Percentiles rank a stretch among this genome's conserved stretches.
phyloP scores from a whole-genome alignment of 2,888 invertebrate species.

The Diogma glabrata region DNA sequence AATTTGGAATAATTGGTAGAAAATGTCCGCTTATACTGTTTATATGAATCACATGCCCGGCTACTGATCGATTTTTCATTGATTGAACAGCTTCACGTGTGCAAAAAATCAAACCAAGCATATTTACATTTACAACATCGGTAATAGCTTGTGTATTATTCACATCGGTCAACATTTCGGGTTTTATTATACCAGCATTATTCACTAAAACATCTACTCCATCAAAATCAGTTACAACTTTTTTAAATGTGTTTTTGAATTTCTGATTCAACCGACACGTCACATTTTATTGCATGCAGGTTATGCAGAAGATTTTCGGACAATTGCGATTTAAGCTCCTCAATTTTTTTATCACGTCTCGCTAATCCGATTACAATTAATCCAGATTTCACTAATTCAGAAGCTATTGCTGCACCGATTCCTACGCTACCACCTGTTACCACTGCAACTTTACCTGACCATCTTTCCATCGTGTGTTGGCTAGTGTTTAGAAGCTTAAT shows the following conservation, averaged over 20 bases:
- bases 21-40: slow-evolving; percentile 38
- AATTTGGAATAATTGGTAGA: slow-evolving; percentile 26
- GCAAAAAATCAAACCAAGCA: slow-evolving; percentile 35
- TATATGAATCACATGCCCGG: slow-evolving; percentile 38
- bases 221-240: slow-evolving; percentile 38
- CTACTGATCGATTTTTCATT: slow-evolving; percentile 35
- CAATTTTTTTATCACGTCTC: slow-evolving; percentile 35
- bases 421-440: slow-evolving; percentile 51
- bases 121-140: slow-evolving; percentile 35
- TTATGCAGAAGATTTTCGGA: slow-evolving; percentile 13
- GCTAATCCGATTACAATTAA: slow-evolving; percentile 43
- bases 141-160: slow-evolving; percentile 23
- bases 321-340: slow-evolving; percentile 22
- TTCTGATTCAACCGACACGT: slow-evolving; percentile 41
- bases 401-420: slow-evolving; percentile 40
- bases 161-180: slow-evolving; percentile 18
- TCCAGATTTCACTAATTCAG: slow-evolving; percentile 37
- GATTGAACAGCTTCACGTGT: slow-evolving; percentile 37
- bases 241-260: slow-evolving; percentile 42
- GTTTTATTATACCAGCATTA: slow-evolving; percentile 39
- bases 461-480: slow-evolving; percentile 32
- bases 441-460: slow-evolving; percentile 38
- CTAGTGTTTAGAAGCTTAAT: too few relatives aligned
- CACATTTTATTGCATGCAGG: slow-evolving; percentile 38
- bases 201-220: slow-evolving; percentile 45